phyloP scores from a whole-genome alignment of 1,140 invertebrate species.

The Argopecten irradians region DNA sequence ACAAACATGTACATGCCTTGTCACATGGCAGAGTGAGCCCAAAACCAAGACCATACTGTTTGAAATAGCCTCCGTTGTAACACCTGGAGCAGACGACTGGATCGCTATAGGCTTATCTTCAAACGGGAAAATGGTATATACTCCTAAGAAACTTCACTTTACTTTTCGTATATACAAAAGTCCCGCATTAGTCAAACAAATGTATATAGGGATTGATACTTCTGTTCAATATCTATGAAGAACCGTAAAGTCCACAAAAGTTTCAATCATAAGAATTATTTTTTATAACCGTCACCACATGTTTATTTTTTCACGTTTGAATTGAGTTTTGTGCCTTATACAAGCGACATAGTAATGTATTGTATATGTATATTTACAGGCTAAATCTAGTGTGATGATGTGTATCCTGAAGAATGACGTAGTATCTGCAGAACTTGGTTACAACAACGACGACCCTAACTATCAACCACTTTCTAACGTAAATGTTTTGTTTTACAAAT shows the following conservation, averaged over 20 bases:
- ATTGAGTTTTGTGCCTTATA: no score
- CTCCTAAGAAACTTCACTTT: no score
- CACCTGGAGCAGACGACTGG: background rate
- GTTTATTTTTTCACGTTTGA: no score
- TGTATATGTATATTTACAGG: background rate
- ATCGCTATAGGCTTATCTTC: background rate
- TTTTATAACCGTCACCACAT: no score
- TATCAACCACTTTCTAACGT: background rate
- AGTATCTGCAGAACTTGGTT: background rate
- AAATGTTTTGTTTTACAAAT: no score
- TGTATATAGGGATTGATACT: no score
- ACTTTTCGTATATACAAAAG: no score
- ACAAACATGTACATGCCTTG: slow-evolving; percentile 25
- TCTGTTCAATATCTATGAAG: no score
- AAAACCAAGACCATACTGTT: background rate
- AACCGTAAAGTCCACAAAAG: no score
- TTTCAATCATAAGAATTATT: no score
- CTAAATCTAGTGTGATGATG: background rate
- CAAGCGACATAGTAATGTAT: no score
- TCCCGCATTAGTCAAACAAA: no score
- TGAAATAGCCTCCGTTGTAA: background rate
- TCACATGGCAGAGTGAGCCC: slow-evolving; percentile 41
- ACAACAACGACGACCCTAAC: background rate
- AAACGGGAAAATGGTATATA: background rate
- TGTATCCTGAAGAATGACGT: background rate